Base-by-base conservation (phyloP, 1,140 invertebrate genomes). In the Phocides pigmalion region DNA sequence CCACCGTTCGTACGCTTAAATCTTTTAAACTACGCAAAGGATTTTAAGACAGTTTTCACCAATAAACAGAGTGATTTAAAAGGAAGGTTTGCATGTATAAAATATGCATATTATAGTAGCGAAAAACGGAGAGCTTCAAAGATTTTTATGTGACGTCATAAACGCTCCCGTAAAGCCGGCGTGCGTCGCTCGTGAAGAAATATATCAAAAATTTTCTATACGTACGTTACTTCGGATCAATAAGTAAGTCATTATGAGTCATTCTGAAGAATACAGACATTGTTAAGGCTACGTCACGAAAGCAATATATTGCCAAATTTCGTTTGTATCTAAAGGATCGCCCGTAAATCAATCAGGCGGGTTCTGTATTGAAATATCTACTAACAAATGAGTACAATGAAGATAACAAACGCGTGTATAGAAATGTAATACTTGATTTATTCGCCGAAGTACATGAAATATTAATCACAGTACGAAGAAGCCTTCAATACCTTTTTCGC, bases 291-390 rank as follows among this genome's bases (percentile, higher is more conserved):
- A 12, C 22, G 22, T 49, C 46, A 49, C 46, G 46, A 49, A 28
- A 49, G 46, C 46, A 49, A 49, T 49, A 28, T 49, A 49, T 49
- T 49, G 46, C 46, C 46, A 49, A 49, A 49, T 49, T 49, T 49
- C 46, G 28, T 49, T 49, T 49, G 20, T 49, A 49, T 22, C 46
- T 12, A 49, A 32, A 49, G 46, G 20, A 49, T 49, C 46, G 20
- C 11, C 46, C 22, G 46, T 49, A 49, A 49, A 49, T 49, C 46
- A 49, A 49, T 49, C 46, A 49, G n/a, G 3, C n/a, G 20, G 3
- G 46, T 11, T n/a, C 20, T 49, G 12, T 49, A 28, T 49, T 25
- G 46, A 49, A 49, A 49, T 25, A 49, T 49, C 20, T 28, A 49
- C 28, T 32, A 32, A 32, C 46, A 12, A 17, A 49, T 25, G 16